These are phyloP conservation scores for Limnephilus rhombicus DNA, from an alignment of 2,888 invertebrate genomes.

Conservation along the genomic window DNA sequence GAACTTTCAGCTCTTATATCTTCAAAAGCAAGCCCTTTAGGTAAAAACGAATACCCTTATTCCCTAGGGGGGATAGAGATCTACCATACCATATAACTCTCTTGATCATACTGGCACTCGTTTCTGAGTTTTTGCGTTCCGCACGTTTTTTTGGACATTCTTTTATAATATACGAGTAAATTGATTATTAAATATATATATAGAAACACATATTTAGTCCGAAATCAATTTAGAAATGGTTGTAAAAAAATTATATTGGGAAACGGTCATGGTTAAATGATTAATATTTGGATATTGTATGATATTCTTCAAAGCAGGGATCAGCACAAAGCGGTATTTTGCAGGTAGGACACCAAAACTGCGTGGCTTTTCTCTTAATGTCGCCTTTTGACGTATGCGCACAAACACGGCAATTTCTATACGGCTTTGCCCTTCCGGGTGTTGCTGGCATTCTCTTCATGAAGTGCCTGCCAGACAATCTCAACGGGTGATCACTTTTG, in stretches of 20 bases:
- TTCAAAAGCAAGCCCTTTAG: too few species aligned
- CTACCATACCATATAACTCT: too few species aligned
- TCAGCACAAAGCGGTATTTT: constrained; percentile 35
- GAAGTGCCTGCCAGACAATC: too few species aligned
- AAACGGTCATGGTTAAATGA: constrained; percentile 55
- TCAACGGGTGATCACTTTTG: not conserved
- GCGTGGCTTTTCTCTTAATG: constrained; percentile 53
- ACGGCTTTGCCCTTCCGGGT: not conserved
- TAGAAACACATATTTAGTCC: not conserved
- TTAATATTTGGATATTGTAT: constrained; percentile 67
- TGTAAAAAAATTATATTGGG: not conserved
- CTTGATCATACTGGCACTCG: too few species aligned
- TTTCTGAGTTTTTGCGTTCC: too few species aligned
- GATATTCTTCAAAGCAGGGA: constrained; percentile 52
- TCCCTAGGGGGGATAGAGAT: too few species aligned
- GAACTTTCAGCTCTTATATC: too few species aligned
- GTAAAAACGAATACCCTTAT: too few species aligned
- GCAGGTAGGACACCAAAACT: constrained; percentile 39
- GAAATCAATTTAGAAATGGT: not conserved
- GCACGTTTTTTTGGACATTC: too few species aligned
- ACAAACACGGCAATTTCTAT: constrained; percentile 20
- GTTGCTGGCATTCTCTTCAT: not conserved
- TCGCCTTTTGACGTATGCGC: not conserved
- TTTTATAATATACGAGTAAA: too few species aligned
- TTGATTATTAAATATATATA: too few species aligned